Conservation (phyloP, 2,888 invertebrate genomes). For the Alcis repandata region DNA sequence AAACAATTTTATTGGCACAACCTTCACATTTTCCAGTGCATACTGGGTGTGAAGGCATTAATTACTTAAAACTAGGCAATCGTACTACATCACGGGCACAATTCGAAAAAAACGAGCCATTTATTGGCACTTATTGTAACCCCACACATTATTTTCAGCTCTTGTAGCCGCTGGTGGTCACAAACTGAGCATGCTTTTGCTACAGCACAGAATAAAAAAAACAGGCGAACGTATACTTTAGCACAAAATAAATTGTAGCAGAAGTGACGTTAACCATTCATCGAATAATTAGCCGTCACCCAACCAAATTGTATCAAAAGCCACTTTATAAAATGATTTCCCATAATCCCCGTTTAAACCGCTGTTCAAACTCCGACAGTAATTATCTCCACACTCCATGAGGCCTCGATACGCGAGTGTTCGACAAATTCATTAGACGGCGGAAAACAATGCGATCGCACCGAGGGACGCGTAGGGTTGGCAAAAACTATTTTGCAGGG, state of each 20-base stretch:
- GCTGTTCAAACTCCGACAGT: slow-evolving; percentile 7
- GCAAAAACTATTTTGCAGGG: background rate
- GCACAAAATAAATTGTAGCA: no score
- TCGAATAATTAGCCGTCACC: no score
- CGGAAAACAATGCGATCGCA: slow-evolving; percentile 29
- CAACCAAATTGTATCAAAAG: background rate
- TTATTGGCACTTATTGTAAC: slow-evolving; percentile 2
- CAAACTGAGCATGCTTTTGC: no score
- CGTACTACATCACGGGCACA: no score
- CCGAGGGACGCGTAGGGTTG: slow-evolving; percentile 20
- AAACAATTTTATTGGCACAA: background rate
- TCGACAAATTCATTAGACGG: slow-evolving; percentile 27
- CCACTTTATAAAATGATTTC: background rate
- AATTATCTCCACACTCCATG: slow-evolving; percentile 6
- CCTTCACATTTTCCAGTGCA: background rate
- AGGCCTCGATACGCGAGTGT: slow-evolving; percentile 13
- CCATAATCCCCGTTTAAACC: background rate
- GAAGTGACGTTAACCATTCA: no score
- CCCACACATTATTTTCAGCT: slow-evolving; percentile 5
- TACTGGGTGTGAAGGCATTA: no score
- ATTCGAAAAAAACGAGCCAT: background rate
- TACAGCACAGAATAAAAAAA: no score
- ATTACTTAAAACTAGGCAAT: no score
- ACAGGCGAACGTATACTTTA: no score
- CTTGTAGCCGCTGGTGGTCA: slow-evolving; percentile 5